Evolutionary conservation across 2,888 invertebrate genomes (phyloP), one percentile per base, ranked within the genome.

Genomic region (Tyria jacobaeae): DNA sequence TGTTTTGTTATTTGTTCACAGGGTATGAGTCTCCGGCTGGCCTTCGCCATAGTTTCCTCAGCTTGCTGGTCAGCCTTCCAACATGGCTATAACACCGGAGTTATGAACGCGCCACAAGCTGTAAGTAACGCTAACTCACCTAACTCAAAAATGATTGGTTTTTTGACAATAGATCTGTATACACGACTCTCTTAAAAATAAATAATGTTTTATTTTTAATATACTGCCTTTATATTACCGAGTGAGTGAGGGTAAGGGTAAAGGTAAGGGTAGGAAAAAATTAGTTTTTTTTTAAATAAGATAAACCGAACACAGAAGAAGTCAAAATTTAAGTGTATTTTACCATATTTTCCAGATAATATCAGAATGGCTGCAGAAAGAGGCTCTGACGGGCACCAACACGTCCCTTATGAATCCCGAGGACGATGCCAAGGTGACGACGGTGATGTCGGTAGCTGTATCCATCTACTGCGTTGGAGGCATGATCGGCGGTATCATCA

Each of bases 31-130:
- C 89, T 94, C 48, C 95, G 96, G 57, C 89, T 97, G 82, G 95
- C 95, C 14, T 97, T 98, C 82, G 97, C 98, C 50, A 96, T 98
- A 66, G 94, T 96, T n/a, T 97, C 97, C 0, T 97, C 97, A 1
- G 97, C 97, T 0, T 95, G 98, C 71, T 98, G 98, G 79, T 97
- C 98, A 0, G 96, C 97, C 17, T 98, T 99, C 91, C 98, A 98
- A 82, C 98, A 99, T 91, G 99, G 99, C 0, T 99, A 98, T 94
- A 98, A 98, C 86, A 98, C 98, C 0, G 98, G 98, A 3, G 98
- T 98, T 0, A 95, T 98, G 70, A 99, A 99, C 83, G 96, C 97
- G 25, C 98, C 98, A 0, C 96, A 96, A 87, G 80, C 89, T 78
- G 98, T 98, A 94, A 95, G 94, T 74, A 64, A 10, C 37, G 14